These are phyloP conservation scores for Argentina silus DNA, from an alignment of 2,797 vertebrate species.

Conservation along the genomic window DNA sequence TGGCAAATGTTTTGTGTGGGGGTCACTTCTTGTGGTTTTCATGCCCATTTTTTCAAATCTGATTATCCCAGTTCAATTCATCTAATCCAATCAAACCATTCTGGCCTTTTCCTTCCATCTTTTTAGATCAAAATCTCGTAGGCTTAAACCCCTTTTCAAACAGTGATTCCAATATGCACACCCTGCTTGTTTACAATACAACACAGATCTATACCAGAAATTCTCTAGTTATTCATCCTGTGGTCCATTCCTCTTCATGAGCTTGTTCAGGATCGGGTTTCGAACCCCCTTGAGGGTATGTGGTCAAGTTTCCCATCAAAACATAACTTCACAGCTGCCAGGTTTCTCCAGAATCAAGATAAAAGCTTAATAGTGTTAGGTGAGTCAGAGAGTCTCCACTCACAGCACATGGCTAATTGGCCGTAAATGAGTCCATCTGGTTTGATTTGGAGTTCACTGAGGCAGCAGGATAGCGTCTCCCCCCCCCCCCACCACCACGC, in stretches of 20 bases:
- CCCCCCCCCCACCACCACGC: slow-evolving; percentile 27
- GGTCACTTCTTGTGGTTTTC: not conserved
- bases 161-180: not conserved
- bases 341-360: slow-evolving; percentile 50
- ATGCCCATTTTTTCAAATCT: not conserved
- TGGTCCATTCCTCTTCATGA: slow-evolving; percentile 13
- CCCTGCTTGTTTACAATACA: not conserved
- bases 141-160: not conserved
- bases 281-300: slow-evolving; percentile 32
- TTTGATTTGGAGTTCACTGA: slow-evolving; percentile 70
- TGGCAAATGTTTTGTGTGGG: not conserved
- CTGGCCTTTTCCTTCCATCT: not conserved
- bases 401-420: slow-evolving; percentile 76
- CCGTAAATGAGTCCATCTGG: slow-evolving; percentile 81
- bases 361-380: slow-evolving; percentile 68
- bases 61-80: not conserved
- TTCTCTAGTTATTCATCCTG: slow-evolving; percentile 28
- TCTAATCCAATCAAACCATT: not conserved
- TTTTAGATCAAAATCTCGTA: not conserved
- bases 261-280: slow-evolving; percentile 32
- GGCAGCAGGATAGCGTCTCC: slow-evolving; percentile 54
- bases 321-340: slow-evolving; percentile 34
- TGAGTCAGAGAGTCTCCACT: slow-evolving; percentile 67
- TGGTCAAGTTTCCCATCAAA: slow-evolving; percentile 49
- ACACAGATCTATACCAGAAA: not conserved